Evolutionary conservation across 1,140 invertebrate genomes (phyloP).

Genomic region (Choristoneura fumiferana): DNA sequence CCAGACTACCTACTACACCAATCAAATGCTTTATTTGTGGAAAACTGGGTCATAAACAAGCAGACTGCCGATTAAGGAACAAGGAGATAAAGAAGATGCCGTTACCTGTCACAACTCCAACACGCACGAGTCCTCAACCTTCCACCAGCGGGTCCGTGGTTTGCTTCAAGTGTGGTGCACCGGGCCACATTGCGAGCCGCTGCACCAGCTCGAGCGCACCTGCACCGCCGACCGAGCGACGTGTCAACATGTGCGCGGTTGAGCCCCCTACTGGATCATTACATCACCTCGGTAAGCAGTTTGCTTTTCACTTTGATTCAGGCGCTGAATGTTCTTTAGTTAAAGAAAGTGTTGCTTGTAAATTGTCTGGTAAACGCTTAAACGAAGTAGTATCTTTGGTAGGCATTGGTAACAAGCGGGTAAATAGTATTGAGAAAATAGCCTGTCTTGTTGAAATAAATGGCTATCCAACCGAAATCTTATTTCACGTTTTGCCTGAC

Average conservation of each 20-base stretch:
- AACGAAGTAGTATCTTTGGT: conserved; percentile 26
- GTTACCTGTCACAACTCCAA: not conserved
- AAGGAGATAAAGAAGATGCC: not conserved
- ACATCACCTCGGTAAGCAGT: not conserved
- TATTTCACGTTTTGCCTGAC: conserved; percentile 41
- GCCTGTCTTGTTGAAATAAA: conserved; percentile 30
- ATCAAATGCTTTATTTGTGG: conserved; percentile 30
- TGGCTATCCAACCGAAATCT: conserved; percentile 26
- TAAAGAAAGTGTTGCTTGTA: conserved; percentile 22
- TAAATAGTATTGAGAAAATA: conserved; percentile 29
- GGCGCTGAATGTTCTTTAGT: no score
- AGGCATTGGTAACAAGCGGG: conserved; percentile 25
- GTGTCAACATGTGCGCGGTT: conserved; percentile 22
- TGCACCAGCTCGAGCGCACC: conserved; percentile 2
- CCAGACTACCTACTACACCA: not conserved
- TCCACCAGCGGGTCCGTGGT: not conserved
- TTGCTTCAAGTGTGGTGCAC: conserved; percentile 23
- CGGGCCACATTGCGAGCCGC: conserved; percentile 23
- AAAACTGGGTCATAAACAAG: conserved; percentile 24
- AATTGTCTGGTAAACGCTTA: conserved; percentile 26
- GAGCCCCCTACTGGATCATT: not conserved
- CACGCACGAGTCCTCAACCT: not conserved
- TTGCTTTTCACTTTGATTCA: conserved; percentile 18
- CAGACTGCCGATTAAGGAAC: conserved; percentile 10
- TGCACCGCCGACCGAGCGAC: not conserved